Base-by-base conservation (phyloP, 2,797 vertebrate genomes). In the Notolabrus celidotus region DNA sequence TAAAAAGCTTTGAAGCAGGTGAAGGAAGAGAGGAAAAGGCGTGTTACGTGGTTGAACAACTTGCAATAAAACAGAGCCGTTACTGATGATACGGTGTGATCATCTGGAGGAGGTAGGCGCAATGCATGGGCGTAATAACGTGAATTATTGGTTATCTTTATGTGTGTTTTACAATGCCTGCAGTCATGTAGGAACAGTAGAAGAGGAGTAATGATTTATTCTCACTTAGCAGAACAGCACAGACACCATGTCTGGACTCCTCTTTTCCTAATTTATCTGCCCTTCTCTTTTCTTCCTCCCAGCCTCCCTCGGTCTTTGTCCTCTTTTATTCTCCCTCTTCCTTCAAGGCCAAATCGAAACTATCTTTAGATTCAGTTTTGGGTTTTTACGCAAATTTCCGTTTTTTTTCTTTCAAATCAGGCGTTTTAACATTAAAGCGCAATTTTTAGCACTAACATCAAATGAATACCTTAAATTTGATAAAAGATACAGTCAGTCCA, bases 161-260 rank as follows among this genome's bases (percentile, higher is more conserved):
- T 53, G 78, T 84, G 67, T 79, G 73, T 80, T 81, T 87, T 80
- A 87, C 83, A 63, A 56, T 47, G 60, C 68, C 61, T 81, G 74
- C 42, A 67, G 82, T 61, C 72, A 66, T 72, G 75, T 63, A 63
- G 62, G 55, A 71, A 76, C 31, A 45, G 64, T 59, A 50, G 70
- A 80, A 77, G 58, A 67, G 60, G 42, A 67, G 64, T 33, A 22
- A 57, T 80, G 77, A 86, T 85, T 86, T 77, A 86, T 77, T 84
- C 63, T 71, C 77, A 71, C 75, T 79, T 58, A 56, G 67, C 65
- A 53, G 43, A 6, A 50, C 42, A 63, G 23, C 51, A 53, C 11
- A 84, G 64, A 75, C 74, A 55, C 52, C 0, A 7, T 67, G 71
- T 86, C 78, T 86, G 56, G 23, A 69, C 47, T 85, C 52, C 19